Conservation (phyloP, 37 sponge, comb jelly and placozoan species). For the Dysidea cf. avara region DNA sequence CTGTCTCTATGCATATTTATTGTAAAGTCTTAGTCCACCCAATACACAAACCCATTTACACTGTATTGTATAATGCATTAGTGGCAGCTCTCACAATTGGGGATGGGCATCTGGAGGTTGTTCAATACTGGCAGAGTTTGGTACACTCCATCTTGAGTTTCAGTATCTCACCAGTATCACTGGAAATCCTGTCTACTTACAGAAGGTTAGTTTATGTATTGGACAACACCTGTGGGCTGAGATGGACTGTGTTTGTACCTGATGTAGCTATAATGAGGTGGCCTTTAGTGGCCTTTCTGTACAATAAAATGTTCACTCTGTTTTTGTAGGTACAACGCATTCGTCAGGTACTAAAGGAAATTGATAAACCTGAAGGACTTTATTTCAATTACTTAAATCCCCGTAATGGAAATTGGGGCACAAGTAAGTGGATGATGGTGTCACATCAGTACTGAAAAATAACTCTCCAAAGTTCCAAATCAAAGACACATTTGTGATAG, state of each 20-base stretch:
- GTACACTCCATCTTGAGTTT: slow-evolving; percentile 88
- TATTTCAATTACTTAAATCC: slow-evolving; percentile 86
- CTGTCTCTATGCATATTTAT: no score
- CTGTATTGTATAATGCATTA: no score
- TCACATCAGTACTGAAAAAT: no score
- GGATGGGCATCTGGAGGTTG: slow-evolving; percentile 87
- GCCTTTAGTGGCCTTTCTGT: not conserved
- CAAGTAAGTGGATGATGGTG: no score
- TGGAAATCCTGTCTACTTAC: slow-evolving; percentile 61
- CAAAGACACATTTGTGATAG: no score
- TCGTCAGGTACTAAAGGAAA: slow-evolving; percentile 41
- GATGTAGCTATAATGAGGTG: not conserved
- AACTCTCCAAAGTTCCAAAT: no score
- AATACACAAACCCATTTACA: no score
- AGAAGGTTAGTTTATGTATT: slow-evolving; percentile 59
- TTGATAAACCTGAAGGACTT: slow-evolving; percentile 81
- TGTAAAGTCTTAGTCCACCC: no score
- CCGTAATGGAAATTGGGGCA: slow-evolving; percentile 75
- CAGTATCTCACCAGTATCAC: slow-evolving; percentile 76
- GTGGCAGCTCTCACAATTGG: no score
- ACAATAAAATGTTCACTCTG: not conserved
- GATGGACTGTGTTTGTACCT: not conserved
- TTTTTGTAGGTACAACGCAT: slow-evolving; percentile 52
- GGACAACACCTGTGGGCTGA: not conserved
- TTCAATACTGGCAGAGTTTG: slow-evolving; percentile 88